These are phyloP conservation scores for Lytechinus variegatus DNA, from an alignment of 35 echinoderm and acorn worm species.

Conservation along the genomic window DNA sequence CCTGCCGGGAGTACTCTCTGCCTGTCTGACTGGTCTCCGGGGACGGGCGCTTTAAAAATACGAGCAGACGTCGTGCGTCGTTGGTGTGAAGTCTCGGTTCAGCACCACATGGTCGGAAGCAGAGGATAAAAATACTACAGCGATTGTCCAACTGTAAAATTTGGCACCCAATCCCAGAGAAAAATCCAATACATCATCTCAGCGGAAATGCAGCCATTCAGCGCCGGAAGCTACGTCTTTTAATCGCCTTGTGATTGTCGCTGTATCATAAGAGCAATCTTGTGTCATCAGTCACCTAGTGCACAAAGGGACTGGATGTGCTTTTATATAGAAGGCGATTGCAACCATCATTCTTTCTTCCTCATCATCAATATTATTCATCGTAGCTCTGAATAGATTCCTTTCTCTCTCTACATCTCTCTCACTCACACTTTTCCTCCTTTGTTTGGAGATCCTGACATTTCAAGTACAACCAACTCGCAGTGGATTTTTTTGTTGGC, in stretches of 20 bases:
- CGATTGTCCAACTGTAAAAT: not conserved
- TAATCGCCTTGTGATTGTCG: slow-evolving; percentile 1
- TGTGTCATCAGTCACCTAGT: not conserved
- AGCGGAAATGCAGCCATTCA: not conserved
- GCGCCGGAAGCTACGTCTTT: not conserved
- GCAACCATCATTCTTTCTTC: not conserved
- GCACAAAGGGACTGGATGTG: not conserved
- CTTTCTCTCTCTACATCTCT: not conserved
- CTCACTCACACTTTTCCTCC: not conserved
- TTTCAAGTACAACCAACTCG: not conserved
- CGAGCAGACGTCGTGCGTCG: not conserved
- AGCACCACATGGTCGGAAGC: not conserved
- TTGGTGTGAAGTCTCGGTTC: not conserved
- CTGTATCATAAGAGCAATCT: not conserved
- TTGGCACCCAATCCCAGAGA: not conserved
- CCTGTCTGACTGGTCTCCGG: not conserved
- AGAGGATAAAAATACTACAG: not conserved
- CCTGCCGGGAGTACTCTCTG: not conserved
- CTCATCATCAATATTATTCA: not conserved
- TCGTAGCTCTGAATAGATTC: not conserved
- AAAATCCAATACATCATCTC: not conserved
- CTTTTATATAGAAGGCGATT: not conserved
- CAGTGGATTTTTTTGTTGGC: not conserved
- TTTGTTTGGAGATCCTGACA: not conserved
- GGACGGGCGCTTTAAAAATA: not conserved